Conservation (phyloP, 2,113 vertebrate genomes). For the Istiophorus platypterus region DNA sequence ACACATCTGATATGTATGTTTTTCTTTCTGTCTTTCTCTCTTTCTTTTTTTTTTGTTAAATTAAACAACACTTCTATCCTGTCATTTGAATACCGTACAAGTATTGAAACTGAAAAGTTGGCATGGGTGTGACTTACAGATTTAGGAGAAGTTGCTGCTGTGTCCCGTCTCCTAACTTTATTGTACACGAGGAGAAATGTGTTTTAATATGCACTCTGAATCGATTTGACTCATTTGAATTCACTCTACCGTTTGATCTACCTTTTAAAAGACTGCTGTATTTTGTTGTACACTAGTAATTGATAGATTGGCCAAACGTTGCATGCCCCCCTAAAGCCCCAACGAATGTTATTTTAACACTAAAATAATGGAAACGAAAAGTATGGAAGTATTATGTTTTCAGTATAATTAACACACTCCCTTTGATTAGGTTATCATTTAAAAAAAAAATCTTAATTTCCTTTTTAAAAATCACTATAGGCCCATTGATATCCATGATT, state of each 20-base stretch:
- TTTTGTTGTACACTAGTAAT: slow-evolving; percentile 71
- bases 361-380: slow-evolving; percentile 50
- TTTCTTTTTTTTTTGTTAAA: slow-evolving; percentile 68
- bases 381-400: slow-evolving; percentile 12
- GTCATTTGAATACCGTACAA: slow-evolving; percentile 86
- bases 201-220: slow-evolving; percentile 81
- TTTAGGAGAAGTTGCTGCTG: slow-evolving; percentile 83
- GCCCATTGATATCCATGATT: slow-evolving; percentile 30
- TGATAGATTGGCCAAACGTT: slow-evolving; percentile 78
- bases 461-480: slow-evolving; percentile 25
- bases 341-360: slow-evolving; percentile 62
- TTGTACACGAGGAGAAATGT: slow-evolving; percentile 67
- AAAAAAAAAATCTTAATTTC: neutral
- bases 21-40: slow-evolving; percentile 26
- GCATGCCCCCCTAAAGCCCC: slow-evolving; percentile 84
- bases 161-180: slow-evolving; percentile 76
- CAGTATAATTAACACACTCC: slow-evolving; percentile 17
- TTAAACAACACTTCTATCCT: slow-evolving; percentile 75
- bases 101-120: slow-evolving; percentile 86
- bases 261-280: slow-evolving; percentile 82
- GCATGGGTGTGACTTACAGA: slow-evolving; percentile 73
- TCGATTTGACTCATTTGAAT: slow-evolving; percentile 75
- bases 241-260: slow-evolving; percentile 76
- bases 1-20: slow-evolving; percentile 76
- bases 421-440: slow-evolving; percentile 23